Evolutionary conservation across 2,797 vertebrate species (phyloP), one percentile per base, ranked within the genome.

Genomic region (Cetoscarus ocellatus): DNA sequence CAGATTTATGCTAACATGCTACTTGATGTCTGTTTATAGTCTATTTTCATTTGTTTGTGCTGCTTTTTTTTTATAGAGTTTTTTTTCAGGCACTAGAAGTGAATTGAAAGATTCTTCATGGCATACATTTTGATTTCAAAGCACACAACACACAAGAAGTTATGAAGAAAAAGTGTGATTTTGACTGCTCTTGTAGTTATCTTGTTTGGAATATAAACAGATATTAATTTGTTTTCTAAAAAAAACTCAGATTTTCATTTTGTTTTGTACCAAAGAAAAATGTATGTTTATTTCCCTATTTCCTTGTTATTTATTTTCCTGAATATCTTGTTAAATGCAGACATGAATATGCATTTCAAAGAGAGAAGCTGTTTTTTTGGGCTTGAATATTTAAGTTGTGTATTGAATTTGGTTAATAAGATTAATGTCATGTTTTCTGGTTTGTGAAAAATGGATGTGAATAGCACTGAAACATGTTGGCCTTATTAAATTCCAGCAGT

Each of bases 191-290:
- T 10, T 6, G 18, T 27, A 27, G 27, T 2, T 27, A 2, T 4
- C 4, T 48, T 48, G 14, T n/a, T 57, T 27, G 12, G 7, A 7
- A 7, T 39, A 3, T 39, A 39, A 39, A 39, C 38, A 7, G 38
- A 7, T 39, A 3, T 27, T n/a, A n/a, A n/a, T 27, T 27, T 27
- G 27, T 2, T 27, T 2, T 2, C 11, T 47, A 1, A 8, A 45
- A 7, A 6, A 34, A 14, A 8, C 15, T 42, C 0, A 8, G 0
- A 57, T 53, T 66, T 15, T 10, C 7, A 42, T 74, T 51, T 69
- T 57, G 7, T 60, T 73, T 60, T 70, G n/a, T 38, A 10, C 55
- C 12, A 36, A 3, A 47, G 2, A 62, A 2, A 74, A 1, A 48
- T 0, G 12, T 27, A 53, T 60, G 35, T 57, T 55, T 75, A 15